phyloP scores from a whole-genome alignment of 2,888 invertebrate genomes.

The Gastrophysa polygoni region DNA sequence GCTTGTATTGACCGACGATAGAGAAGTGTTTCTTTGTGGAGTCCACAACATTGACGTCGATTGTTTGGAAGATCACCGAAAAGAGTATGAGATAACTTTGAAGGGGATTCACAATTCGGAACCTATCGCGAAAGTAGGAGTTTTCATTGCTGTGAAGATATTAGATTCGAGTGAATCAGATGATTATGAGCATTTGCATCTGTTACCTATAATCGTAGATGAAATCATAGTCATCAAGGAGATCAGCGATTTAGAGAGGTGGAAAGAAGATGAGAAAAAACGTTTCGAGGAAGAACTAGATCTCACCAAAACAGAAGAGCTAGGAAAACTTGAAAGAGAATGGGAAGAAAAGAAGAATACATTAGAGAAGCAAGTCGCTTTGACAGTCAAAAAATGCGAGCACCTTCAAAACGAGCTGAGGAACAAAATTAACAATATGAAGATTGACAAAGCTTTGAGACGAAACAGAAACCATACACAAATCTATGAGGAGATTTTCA shows the following conservation, averaged over 20 bases:
- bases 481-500: conserved; percentile 42
- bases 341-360: conserved; percentile 63
- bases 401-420: conserved; percentile 64
- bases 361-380: conserved; percentile 64
- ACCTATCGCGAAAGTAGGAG: conserved; percentile 44
- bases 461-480: conserved; percentile 33
- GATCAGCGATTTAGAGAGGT: conserved; percentile 72
- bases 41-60: conserved; percentile 41
- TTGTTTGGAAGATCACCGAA: conserved; percentile 20
- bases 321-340: conserved; percentile 50
- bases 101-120: conserved; percentile 38
- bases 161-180: conserved; percentile 28
- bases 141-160: conserved; percentile 39
- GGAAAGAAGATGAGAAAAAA: conserved; percentile 73
- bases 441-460: conserved; percentile 38
- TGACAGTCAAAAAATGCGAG: conserved; percentile 66
- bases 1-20: conserved; percentile 45
- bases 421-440: conserved; percentile 58
- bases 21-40: conserved; percentile 40
- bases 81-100: conserved; percentile 39
- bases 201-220: conserved; percentile 49
- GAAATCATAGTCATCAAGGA: conserved; percentile 61
- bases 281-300: conserved; percentile 66
- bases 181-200: conserved; percentile 33
- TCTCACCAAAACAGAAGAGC: conserved; percentile 32